phyloP scores from a whole-genome alignment of 2,113 vertebrate genomes.

The Tachysurus fulvidraco region DNA sequence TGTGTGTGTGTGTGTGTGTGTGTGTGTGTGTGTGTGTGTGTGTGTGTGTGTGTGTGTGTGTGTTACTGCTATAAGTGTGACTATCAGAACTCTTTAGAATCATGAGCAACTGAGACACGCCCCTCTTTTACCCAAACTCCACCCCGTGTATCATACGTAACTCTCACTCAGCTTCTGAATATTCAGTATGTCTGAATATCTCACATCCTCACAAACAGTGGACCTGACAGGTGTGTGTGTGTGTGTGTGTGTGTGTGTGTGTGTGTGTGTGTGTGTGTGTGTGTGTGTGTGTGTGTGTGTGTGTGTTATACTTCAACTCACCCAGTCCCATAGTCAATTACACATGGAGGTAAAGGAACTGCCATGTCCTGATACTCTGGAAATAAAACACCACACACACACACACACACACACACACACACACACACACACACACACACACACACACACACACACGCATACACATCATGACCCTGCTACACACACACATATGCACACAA shows the following conservation, averaged over 20 bases:
- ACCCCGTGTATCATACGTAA: not conserved
- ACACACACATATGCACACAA: too few species aligned
- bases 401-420: constrained; percentile 10
- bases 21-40: not conserved
- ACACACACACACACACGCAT: too few species aligned
- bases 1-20: not conserved
- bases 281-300: not conserved
- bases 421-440: too few species aligned
- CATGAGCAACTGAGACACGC: not conserved
- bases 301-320: constrained; percentile 43
- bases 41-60: not conserved
- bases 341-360: constrained; percentile 61
- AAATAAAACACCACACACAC: constrained; percentile 20
- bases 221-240: too few species aligned
- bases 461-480: too few species aligned
- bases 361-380: constrained; percentile 52
- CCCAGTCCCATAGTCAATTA: constrained; percentile 66
- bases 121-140: not conserved
- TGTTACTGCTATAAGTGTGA: too few species aligned
- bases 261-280: too few species aligned
- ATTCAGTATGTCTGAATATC: not conserved
- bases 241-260: too few species aligned
- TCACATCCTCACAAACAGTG: not conserved
- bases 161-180: not conserved
- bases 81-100: too few species aligned